Evolutionary conservation across 2,113 vertebrate species (phyloP).

Genomic region (Xenopus borealis): DNA sequence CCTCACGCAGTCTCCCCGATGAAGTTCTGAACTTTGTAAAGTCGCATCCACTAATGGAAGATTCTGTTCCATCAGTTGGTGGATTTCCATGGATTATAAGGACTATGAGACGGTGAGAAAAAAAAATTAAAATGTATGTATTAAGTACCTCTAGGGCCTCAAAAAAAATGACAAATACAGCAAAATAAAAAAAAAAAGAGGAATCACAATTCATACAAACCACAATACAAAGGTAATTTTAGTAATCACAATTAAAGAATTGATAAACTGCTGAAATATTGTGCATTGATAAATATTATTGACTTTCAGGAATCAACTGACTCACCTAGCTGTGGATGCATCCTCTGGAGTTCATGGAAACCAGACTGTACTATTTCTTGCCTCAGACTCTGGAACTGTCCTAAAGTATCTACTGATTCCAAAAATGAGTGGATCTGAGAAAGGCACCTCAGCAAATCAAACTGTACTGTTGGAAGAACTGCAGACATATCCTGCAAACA

Average conservation of each 20-base stretch:
- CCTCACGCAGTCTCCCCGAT: constrained; percentile 87
- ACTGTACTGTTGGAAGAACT: constrained; percentile 89
- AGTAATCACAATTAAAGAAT: no score
- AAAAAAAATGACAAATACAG: no score
- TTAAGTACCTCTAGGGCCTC: no score
- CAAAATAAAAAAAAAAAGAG: no score
- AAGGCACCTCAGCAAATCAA: constrained; percentile 58
- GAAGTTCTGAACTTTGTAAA: constrained; percentile 95
- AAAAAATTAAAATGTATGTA: background rate
- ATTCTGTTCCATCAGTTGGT: constrained; percentile 84
- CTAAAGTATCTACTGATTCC: constrained; percentile 90
- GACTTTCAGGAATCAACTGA: constrained; percentile 81
- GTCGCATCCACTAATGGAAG: constrained; percentile 93
- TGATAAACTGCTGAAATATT: no score
- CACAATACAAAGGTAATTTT: no score
- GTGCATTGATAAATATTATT: background rate
- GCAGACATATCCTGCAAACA: constrained; percentile 88
- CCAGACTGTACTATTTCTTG: constrained; percentile 87
- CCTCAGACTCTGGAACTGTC: constrained; percentile 83
- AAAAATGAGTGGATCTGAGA: constrained; percentile 58
- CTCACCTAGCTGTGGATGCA: constrained; percentile 87
- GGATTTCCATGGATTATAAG: constrained; percentile 87
- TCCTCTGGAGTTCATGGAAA: constrained; percentile 82
- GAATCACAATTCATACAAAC: no score
- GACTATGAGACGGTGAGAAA: constrained; percentile 83